Base-by-base conservation (phyloP, 1,140 invertebrate genomes). In the Lepidurus packardi region DNA sequence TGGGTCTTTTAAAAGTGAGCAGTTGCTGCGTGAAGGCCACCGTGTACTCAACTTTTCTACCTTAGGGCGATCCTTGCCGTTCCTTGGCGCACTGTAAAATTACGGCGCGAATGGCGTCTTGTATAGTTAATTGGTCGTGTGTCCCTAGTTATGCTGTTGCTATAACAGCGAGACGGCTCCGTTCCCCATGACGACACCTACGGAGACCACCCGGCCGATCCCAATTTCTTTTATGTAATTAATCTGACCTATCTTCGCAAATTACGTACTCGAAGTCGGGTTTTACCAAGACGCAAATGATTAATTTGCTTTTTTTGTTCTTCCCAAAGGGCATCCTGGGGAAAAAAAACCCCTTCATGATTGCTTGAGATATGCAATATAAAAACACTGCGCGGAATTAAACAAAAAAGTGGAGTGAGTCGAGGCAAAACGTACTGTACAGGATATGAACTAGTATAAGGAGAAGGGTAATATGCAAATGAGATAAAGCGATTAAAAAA, bases 161-260 rank as follows among this genome's bases (percentile, higher is more conserved):
- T 34, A 34, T 21, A 65, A 7, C 53, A 65, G 53, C 16, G 53
- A 65, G 16, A 21, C 53, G 16, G 53, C 21, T 65, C 21, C 53
- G n/a, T 21, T 65, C 16, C 21, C 13, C 53, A n/a, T 65, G 53
- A 65, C 21, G 16, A 16, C 53, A 65, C 13, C 16, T 21, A n/a
- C 53, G 21, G 53, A 65, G 53, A 65, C 53, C 53, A 65, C 53
- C 53, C 13, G 53, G 21, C 21, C 53, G 21, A 65, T 65, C 53
- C 21, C 53, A 13, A 65, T 65, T 65, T 65, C 21, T 65, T 65
- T 65, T 7, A 0, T 65, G 53, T 65, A 65, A 65, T 65, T 65
- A 65, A 65, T 65, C 53, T 65, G 53, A 65, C 53, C 21, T 65
- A 65, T 65, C 21, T 65, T 65, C n/a, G 53, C 53, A 65, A 65